Evolutionary conservation across 2,888 invertebrate genomes (phyloP).

Genomic region (Acrobasis suavella): DNA sequence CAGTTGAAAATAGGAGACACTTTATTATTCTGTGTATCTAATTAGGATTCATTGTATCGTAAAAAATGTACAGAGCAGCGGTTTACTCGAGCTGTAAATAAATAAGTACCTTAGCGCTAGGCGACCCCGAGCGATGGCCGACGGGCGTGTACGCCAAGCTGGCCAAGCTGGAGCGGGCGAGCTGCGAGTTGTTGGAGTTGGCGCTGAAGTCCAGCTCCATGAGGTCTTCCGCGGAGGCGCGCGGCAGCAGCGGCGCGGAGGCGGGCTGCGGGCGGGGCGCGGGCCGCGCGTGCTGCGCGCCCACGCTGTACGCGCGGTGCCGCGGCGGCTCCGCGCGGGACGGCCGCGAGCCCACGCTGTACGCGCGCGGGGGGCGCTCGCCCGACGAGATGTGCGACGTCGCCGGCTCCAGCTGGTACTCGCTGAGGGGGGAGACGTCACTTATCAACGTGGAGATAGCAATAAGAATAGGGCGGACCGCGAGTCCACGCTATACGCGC

Average conservation of each 20-base stretch:
- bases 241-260: constrained; percentile 51
- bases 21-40: no score
- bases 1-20: no score
- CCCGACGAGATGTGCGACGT: constrained; percentile 86
- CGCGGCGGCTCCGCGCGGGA: constrained; percentile 74
- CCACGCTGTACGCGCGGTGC: constrained; percentile 82
- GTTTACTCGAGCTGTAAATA: no score
- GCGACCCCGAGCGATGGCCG: neutral
- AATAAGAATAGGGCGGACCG: no score
- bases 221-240: constrained; percentile 86
- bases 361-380: constrained; percentile 87
- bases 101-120: neutral
- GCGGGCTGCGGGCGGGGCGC: constrained; percentile 46
- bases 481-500: no score
- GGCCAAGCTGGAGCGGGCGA: neutral
- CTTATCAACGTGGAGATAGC: no score
- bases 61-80: no score
- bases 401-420: constrained; percentile 92
- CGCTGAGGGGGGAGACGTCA: constrained; percentile 60
- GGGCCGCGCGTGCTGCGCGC: constrained; percentile 52
- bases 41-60: no score
- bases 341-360: constrained; percentile 92
- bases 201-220: constrained; percentile 87
- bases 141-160: constrained; percentile 4
- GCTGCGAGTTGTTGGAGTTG: constrained; percentile 33